phyloP scores from a whole-genome alignment of 2,797 vertebrate species.

The Varecia variegata region DNA sequence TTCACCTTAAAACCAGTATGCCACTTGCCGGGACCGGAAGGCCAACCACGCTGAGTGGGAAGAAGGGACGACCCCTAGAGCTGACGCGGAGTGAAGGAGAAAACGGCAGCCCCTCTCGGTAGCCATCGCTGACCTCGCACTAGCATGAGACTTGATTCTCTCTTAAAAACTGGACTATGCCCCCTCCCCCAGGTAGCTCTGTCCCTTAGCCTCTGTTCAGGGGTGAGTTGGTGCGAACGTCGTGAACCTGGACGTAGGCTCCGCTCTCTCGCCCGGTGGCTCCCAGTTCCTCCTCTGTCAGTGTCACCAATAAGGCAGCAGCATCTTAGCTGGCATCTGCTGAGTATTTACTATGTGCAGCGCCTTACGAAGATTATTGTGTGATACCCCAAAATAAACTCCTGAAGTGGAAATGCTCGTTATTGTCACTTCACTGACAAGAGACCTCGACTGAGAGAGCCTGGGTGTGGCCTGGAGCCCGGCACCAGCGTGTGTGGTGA shows the following conservation, averaged over 20 bases:
- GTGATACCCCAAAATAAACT: neutral
- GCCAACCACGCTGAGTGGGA: neutral
- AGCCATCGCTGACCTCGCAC: neutral
- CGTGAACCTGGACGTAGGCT: neutral
- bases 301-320: neutral
- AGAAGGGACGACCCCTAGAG: neutral
- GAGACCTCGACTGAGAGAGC: neutral
- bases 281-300: neutral
- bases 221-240: neutral
- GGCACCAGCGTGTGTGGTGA: neutral
- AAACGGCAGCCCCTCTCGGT: neutral
- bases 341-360: neutral
- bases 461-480: neutral
- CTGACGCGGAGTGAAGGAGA: neutral
- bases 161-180: neutral
- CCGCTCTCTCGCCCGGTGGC: neutral
- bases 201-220: neutral
- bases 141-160: neutral
- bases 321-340: neutral
- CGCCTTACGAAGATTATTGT: neutral
- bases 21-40: neutral
- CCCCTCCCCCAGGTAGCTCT: neutral
- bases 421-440: neutral
- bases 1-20: neutral
- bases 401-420: neutral